Conservation (phyloP, 2,797 vertebrate genomes). For the Brotula barbata region DNA sequence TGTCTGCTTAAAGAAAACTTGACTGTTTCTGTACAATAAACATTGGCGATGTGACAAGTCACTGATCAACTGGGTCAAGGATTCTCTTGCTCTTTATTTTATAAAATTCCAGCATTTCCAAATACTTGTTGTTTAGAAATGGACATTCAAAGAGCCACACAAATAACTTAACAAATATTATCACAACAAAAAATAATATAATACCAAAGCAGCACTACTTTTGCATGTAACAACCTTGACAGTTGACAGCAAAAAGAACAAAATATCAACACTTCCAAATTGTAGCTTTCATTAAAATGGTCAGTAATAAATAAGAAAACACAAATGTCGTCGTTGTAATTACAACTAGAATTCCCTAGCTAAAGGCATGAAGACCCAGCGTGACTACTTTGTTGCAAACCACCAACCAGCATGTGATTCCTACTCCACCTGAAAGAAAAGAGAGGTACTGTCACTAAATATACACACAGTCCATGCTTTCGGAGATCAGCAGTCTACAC, state of each 20-base stretch:
- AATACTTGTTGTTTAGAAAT: background rate
- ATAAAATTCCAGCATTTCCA: background rate
- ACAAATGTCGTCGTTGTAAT: background rate
- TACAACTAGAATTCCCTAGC: conserved; percentile 70
- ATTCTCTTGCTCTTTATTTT: background rate
- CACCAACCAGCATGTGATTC: conserved; percentile 96
- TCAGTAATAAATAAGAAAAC: conserved; percentile 9
- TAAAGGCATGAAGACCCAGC: conserved; percentile 86
- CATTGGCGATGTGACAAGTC: background rate
- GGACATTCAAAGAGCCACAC: conserved; percentile 1
- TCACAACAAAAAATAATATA: conserved; percentile 14
- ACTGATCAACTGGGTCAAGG: conserved; percentile 1
- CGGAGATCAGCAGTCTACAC: background rate
- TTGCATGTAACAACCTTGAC: too few species aligned
- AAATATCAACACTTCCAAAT: background rate
- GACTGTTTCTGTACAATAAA: background rate
- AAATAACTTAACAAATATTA: conserved; percentile 22
- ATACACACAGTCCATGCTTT: background rate
- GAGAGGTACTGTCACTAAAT: conserved; percentile 25
- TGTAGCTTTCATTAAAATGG: background rate
- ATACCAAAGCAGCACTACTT: conserved; percentile 3
- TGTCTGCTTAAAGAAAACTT: conserved; percentile 6
- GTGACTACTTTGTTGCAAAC: conserved; percentile 97
- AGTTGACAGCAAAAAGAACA: background rate
- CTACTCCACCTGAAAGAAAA: conserved; percentile 87